phyloP scores from a whole-genome alignment of 2,113 vertebrate genomes.

The Takifugu flavidus region DNA sequence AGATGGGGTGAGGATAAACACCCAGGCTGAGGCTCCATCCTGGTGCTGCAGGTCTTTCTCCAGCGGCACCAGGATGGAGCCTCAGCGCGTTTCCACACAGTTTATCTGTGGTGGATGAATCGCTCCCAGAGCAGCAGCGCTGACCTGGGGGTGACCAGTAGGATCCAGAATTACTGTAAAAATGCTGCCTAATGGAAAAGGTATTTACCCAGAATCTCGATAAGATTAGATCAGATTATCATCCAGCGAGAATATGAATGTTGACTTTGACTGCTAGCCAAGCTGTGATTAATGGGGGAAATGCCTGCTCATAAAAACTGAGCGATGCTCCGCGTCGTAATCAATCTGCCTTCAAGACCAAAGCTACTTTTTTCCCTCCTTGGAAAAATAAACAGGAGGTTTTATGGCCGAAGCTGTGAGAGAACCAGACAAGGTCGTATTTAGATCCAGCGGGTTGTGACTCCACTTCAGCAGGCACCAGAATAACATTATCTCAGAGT shows the following conservation, averaged over 20 bases:
- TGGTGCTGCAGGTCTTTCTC: no score
- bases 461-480: constrained; percentile 45
- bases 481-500: constrained; percentile 66
- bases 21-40: no score
- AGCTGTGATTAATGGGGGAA: constrained; percentile 28
- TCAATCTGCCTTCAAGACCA: constrained; percentile 21
- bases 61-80: no score
- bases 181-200: no score
- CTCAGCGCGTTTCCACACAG: no score
- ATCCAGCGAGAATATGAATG: constrained; percentile 3
- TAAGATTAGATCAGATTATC: no score
- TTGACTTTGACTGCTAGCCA: constrained; percentile 1
- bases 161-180: no score
- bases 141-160: no score
- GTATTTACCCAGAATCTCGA: no score
- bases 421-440: constrained; percentile 39
- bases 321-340: constrained; percentile 10
- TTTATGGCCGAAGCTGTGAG: constrained; percentile 53
- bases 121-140: no score
- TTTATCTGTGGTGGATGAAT: no score
- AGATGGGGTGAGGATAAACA: no score
- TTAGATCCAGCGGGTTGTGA: constrained; percentile 42
- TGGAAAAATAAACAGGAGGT: constrained; percentile 41
- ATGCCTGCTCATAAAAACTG: constrained; percentile 18
- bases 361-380: constrained; percentile 14